phyloP scores from a whole-genome alignment of 2,888 invertebrate species.

The Zaprionus bogoriensis region DNA sequence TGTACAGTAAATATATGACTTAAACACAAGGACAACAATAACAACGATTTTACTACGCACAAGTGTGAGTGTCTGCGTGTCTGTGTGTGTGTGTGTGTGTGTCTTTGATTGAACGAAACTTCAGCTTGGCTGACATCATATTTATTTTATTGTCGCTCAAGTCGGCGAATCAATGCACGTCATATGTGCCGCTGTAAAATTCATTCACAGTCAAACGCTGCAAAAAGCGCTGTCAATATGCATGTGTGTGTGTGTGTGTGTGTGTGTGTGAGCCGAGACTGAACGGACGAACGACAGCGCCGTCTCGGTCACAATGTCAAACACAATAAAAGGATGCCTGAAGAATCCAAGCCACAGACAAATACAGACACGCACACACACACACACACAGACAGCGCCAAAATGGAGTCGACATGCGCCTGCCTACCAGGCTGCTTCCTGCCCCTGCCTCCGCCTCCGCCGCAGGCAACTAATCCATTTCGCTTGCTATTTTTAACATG shows the following conservation, averaged over 20 bases:
- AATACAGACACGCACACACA: slow-evolving; percentile 14
- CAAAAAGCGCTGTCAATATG: slow-evolving; percentile 11
- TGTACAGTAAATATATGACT: slow-evolving; percentile 39
- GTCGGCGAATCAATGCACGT: slow-evolving; percentile 37
- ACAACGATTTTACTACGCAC: slow-evolving; percentile 24
- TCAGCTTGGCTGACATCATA: slow-evolving; percentile 50
- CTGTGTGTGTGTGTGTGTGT: neutral
- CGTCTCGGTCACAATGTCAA: slow-evolving; percentile 68
- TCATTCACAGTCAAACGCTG: slow-evolving; percentile 34
- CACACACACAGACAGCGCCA: slow-evolving; percentile 12
- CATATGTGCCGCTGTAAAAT: slow-evolving; percentile 30
- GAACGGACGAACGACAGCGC: slow-evolving; percentile 4
- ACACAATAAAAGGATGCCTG: slow-evolving; percentile 29
- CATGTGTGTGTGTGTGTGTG: neutral
- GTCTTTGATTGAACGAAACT: slow-evolving; percentile 21
- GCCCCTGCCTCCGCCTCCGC: slow-evolving; percentile 5
- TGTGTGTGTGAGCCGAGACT: neutral
- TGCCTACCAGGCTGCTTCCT: slow-evolving; percentile 19
- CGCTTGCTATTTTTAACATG: slow-evolving; percentile 72
- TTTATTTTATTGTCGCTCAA: slow-evolving; percentile 42
- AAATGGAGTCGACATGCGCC: slow-evolving; percentile 62
- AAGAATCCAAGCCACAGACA: slow-evolving; percentile 22
- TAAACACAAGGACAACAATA: slow-evolving; percentile 28
- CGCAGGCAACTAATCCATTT: slow-evolving; percentile 65
- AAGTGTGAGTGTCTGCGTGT: neutral